A percentile compares a stretch with the other conserved stretches of the same genome.
phyloP scores from a whole-genome alignment of 2,797 vertebrate species.

The Natrix natrix region DNA sequence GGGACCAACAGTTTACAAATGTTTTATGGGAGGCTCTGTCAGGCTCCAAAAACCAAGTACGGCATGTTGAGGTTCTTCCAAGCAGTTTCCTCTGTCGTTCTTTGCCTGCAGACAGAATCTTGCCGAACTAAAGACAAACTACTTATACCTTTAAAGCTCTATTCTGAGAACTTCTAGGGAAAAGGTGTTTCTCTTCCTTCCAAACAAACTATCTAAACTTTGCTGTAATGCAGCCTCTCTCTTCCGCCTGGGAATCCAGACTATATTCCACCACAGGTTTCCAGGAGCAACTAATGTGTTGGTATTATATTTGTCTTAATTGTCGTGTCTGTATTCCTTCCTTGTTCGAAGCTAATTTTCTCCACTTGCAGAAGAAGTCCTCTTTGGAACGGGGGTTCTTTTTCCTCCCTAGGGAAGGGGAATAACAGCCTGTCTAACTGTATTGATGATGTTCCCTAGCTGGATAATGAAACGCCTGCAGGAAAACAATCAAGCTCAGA shows the following conservation, averaged over 20 bases:
- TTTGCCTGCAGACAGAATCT: neutral
- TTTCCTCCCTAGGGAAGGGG: neutral
- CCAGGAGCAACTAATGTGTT: neutral
- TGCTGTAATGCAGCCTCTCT: neutral
- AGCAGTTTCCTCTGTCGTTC: neutral
- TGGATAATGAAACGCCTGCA: neutral
- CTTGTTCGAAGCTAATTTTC: neutral
- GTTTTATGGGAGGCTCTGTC: neutral
- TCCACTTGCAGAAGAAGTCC: neutral
- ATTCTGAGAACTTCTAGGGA: neutral
- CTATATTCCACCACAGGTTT: neutral
- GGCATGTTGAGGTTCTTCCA: neutral
- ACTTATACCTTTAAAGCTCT: neutral
- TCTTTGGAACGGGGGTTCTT: too few relatives aligned
- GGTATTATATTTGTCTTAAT: neutral
- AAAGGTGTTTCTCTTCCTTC: neutral
- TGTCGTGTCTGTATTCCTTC: neutral
- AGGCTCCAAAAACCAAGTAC: neutral
- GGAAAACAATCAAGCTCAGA: neutral
- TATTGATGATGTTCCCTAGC: neutral
- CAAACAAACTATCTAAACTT: neutral
- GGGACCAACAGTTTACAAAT: neutral
- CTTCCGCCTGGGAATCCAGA: neutral
- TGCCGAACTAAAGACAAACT: neutral
- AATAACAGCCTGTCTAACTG: neutral